A percentile compares a stretch with the other conserved stretches of the same genome.
Evolutionary conservation across 92 coral and sea anemone genomes (phyloP).

Genomic region (Epizoanthus fatuus): DNA sequence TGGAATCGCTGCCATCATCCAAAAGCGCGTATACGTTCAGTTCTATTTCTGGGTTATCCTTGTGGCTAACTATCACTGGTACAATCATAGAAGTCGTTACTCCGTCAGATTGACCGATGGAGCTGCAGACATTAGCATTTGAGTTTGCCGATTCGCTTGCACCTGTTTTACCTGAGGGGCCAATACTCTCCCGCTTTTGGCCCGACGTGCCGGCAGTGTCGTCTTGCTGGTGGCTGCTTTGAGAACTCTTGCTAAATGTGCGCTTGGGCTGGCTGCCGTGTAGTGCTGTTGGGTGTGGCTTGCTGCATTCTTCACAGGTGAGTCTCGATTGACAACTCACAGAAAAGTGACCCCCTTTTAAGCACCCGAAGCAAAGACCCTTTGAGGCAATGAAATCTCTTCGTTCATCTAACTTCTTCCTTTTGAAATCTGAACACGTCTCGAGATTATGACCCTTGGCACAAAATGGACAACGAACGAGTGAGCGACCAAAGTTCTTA

Average conservation of each 20-base stretch:
- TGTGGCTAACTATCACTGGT: constrained; percentile 58
- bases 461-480: constrained; percentile 15
- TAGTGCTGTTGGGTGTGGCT: constrained; percentile 54
- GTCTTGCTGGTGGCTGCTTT: too few species aligned
- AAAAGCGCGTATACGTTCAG: constrained; percentile 54
- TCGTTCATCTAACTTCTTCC: constrained; percentile 40
- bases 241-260: too few species aligned
- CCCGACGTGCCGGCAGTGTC: too few species aligned
- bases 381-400: constrained; percentile 36
- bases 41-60: constrained; percentile 41
- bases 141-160: neutral
- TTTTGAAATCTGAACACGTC: constrained; percentile 33
- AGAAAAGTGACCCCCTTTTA: constrained; percentile 47
- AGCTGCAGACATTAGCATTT: neutral
- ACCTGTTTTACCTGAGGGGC: too few species aligned
- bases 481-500: too few species aligned
- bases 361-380: constrained; percentile 30
- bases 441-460: constrained; percentile 29
- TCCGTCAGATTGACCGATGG: neutral
- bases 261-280: constrained; percentile 24
- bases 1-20: constrained; percentile 71
- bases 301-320: constrained; percentile 45
- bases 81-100: constrained; percentile 45
- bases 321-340: constrained; percentile 32
- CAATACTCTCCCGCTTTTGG: too few species aligned